phyloP scores from a whole-genome alignment of 2,113 vertebrate genomes.

The Diglossa brunneiventris region DNA sequence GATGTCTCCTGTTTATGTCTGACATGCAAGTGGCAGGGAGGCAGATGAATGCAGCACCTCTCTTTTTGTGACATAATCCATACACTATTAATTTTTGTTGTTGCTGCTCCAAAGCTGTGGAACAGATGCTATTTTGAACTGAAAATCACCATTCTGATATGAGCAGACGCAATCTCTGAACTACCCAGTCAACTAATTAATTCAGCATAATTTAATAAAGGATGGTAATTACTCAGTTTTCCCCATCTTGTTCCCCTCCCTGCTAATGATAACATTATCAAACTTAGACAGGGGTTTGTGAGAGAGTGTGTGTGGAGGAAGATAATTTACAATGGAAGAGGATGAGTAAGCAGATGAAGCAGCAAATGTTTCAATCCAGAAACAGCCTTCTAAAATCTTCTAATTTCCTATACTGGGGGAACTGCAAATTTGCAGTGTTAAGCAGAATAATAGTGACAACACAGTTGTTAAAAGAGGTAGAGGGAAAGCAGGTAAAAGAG shows the following conservation, averaged over 20 bases:
- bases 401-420: neutral
- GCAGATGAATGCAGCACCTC: constrained; percentile 33
- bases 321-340: constrained; percentile 4
- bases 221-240: constrained; percentile 41
- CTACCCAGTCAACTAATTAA: constrained; percentile 56
- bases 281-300: neutral
- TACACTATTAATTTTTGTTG: constrained; percentile 56
- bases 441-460: neutral
- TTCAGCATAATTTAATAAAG: constrained; percentile 68
- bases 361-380: neutral
- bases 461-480: neutral
- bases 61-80: constrained; percentile 47
- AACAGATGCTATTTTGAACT: constrained; percentile 42
- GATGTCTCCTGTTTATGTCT: constrained; percentile 3
- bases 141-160: constrained; percentile 28
- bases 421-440: neutral
- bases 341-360: constrained; percentile 28
- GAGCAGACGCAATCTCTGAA: constrained; percentile 22
- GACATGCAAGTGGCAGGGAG: constrained; percentile 18
- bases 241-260: neutral
- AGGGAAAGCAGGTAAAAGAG: neutral
- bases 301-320: neutral
- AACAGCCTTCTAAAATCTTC: neutral
- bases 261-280: constrained; percentile 29
- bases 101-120: constrained; percentile 38